Percentiles rank a stretch among this genome's conserved stretches.
Evolutionary conservation across 1,140 invertebrate genomes (phyloP).

Genomic region (Eriosoma lanigerum): DNA sequence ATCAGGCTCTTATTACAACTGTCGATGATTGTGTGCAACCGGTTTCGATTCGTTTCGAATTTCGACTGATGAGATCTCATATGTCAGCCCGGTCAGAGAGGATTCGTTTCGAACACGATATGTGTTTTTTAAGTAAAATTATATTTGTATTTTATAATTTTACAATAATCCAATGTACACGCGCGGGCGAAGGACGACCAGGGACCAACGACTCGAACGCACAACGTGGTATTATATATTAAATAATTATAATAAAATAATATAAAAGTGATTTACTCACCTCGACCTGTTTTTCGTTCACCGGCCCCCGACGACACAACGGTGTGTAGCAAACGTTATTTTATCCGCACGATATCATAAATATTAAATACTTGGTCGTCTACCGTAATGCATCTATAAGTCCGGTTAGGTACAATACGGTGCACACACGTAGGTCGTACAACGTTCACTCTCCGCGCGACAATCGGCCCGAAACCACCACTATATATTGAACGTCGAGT

Average conservation of each 20-base stretch:
- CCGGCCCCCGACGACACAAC: background rate
- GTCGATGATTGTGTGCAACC: no score
- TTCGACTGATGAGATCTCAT: no score
- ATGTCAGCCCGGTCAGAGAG: no score
- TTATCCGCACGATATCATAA: background rate
- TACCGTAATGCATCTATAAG: no score
- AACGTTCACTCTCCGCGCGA: background rate
- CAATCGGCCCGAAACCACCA: no score
- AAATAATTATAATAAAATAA: background rate
- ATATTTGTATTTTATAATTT: no score
- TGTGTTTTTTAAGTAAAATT: no score
- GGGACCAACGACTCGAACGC: background rate
- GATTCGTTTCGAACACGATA: no score
- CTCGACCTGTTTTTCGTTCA: constrained; percentile 27
- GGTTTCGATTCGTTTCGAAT: no score
- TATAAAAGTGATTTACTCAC: constrained; percentile 1
- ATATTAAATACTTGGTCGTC: background rate
- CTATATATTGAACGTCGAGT: no score
- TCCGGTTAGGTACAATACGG: background rate
- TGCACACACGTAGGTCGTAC: background rate
- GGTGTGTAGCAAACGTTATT: background rate
- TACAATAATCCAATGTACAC: background rate
- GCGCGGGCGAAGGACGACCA: background rate
- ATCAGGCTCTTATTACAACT: no score
- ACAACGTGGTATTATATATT: background rate